Percentiles rank a stretch among this genome's conserved stretches.
phyloP scores from a whole-genome alignment of 2,797 vertebrate genomes.

The Cyclopterus lumpus region DNA sequence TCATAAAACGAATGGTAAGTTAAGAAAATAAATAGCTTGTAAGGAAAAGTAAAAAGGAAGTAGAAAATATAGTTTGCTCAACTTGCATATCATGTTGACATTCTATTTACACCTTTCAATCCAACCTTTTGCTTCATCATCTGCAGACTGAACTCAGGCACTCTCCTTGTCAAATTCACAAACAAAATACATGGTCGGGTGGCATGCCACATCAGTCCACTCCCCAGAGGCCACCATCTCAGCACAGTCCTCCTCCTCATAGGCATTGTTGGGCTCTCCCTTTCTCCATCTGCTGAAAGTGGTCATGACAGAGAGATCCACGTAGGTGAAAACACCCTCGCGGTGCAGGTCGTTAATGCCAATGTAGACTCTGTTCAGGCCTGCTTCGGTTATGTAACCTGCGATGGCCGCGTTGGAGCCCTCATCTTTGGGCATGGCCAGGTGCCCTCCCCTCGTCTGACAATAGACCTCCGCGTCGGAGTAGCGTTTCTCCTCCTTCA shows the following conservation, averaged over 20 bases:
- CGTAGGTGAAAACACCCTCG: constrained; percentile 92
- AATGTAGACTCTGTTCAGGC: constrained; percentile 93
- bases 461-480: constrained; percentile 92
- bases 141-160: constrained; percentile 60
- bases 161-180: constrained; percentile 97
- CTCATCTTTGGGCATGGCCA: constrained; percentile 97
- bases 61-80: constrained; percentile 36
- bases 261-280: constrained; percentile 96
- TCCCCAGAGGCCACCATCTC: constrained; percentile 94
- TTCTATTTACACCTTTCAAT: constrained; percentile 47
- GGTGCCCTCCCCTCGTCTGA: constrained; percentile 91
- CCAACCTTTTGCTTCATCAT: background rate
- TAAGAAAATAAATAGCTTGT: constrained; percentile 57
- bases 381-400: constrained; percentile 90
- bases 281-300: constrained; percentile 95
- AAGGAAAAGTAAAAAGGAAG: background rate
- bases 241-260: constrained; percentile 96
- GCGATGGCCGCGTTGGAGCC: constrained; percentile 89
- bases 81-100: constrained; percentile 37
- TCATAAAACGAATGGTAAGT: constrained; percentile 12
- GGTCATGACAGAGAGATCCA: constrained; percentile 92
- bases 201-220: constrained; percentile 96
- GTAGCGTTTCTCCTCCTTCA: constrained; percentile 96
- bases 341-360: constrained; percentile 94
- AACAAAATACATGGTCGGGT: constrained; percentile 96